Evolutionary conservation across 2,113 vertebrate species (phyloP), one percentile per base, ranked within the genome.

Genomic region (Parus major): DNA sequence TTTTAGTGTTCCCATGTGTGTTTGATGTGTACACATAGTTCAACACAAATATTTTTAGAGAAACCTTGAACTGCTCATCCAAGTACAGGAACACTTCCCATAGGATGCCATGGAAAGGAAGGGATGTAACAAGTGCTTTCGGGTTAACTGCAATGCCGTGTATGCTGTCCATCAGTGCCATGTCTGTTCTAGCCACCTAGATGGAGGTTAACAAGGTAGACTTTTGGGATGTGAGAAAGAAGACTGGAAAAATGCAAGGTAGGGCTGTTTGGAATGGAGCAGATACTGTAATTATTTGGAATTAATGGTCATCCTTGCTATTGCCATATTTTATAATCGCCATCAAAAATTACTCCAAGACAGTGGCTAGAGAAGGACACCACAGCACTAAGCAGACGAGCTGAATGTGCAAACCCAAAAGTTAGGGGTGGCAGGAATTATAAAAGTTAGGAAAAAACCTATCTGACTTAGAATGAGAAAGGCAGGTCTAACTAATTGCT

Each of bases 201-300:
- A 44, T 0, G 0, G 23, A 39, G 69, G 8, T 33, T 64, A 69
- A 77, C 0, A 0, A 75, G 39, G 33, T 3, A 1, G 27, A 52
- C 14, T 57, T 82, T 1, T 7, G 19, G 21, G 47, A 80, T 46
- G 9, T 19, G 52, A 60, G 59, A 71, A 81, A 90, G 61, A 3
- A 55, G 36, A 39, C 13, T 35, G 8, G 53, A 7, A 82, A 78
- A 92, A 86, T 5, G 16, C 17, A 68, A 33, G 36, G 33, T 36
- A 59, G 20, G 36, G 12, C 29, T 77, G 23, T 59, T 2, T 66
- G 68, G 64, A 31, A 70, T 5, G 29, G 28, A 92, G 28, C 27
- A 84, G 47, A 66, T 18, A 63, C 25, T 60, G 17, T 22, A 82
- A 94, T 52, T 76, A 82, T 24, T 7, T 65, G 28, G 41, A 69